A percentile compares a stretch with the other conserved stretches of the same genome.
phyloP scores from a whole-genome alignment of 1,140 invertebrate species.

The Drosophila repletoides region DNA sequence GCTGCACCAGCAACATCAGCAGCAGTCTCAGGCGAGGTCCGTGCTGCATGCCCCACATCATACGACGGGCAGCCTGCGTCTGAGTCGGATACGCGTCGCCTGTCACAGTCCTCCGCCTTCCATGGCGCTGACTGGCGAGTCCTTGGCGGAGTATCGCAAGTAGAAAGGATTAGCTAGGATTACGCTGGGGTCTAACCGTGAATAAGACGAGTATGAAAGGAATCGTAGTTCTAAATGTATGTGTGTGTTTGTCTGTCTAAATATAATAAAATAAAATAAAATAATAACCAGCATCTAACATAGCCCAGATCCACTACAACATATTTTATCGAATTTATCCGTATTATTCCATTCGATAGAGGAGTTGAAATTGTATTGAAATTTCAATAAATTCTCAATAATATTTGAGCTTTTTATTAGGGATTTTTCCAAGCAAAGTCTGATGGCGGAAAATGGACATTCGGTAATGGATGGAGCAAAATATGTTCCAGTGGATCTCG shows the following conservation, averaged over 20 bases:
- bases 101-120: conserved; percentile 73
- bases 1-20: conserved; percentile 59
- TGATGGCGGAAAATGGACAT: no score
- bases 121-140: conserved; percentile 10
- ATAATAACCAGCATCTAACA: no score
- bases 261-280: no score
- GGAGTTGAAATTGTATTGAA: no score
- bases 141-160: conserved; percentile 62
- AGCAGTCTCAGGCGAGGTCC: conserved; percentile 44
- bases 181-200: conserved; percentile 23
- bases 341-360: no score
- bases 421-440: no score
- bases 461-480: no score
- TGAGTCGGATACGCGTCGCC: conserved; percentile 59
- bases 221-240: conserved; percentile 4
- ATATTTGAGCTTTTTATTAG: no score
- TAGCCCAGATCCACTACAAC: no score
- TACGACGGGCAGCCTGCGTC: conserved; percentile 55
- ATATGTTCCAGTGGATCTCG: no score
- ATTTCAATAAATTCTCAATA: no score
- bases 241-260: conserved; percentile 16
- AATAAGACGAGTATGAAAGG: conserved; percentile 10
- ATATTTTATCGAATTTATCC: no score
- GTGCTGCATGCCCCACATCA: conserved; percentile 22
- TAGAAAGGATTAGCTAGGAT: conserved; percentile 22